Conservation (phyloP, 2,113 vertebrate species). For the Zosterops japonicus region DNA sequence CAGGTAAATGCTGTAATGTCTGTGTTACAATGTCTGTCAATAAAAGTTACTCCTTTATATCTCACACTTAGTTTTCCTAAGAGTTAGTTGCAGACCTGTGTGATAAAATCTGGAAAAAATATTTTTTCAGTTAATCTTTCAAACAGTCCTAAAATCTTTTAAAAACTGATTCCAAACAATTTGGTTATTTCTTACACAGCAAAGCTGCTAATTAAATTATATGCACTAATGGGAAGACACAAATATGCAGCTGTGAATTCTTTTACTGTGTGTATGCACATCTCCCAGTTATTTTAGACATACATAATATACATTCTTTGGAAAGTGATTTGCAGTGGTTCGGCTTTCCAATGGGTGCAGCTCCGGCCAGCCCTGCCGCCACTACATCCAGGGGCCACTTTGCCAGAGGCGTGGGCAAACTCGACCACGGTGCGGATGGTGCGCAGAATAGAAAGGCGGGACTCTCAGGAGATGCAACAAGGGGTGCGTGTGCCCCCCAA, state of each 20-base stretch:
- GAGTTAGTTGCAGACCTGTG: not conserved
- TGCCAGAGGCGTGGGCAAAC: too few relatives aligned
- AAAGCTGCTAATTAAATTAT: not conserved
- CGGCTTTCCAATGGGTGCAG: too few relatives aligned
- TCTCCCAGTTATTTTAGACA: not conserved
- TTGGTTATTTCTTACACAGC: not conserved
- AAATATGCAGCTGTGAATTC: not conserved
- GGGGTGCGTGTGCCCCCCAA: too few relatives aligned
- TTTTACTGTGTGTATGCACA: not conserved
- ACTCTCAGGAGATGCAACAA: too few relatives aligned
- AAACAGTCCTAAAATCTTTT: not conserved
- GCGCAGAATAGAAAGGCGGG: too few relatives aligned
- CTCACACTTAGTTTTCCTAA: not conserved
- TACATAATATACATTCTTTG: not conserved
- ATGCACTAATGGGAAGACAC: not conserved
- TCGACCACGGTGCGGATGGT: too few relatives aligned
- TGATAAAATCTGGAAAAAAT: not conserved
- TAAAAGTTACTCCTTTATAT: not conserved
- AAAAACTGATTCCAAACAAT: not conserved
- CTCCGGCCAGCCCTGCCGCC: too few relatives aligned
- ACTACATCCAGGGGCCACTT: too few relatives aligned
- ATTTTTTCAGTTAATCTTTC: not conserved
- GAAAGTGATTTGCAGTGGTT: not conserved
- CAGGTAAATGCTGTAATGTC: not conserved
- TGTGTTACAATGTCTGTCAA: not conserved